Evolutionary conservation across 1,140 invertebrate species (phyloP).

Genomic region (Solen grandis): DNA sequence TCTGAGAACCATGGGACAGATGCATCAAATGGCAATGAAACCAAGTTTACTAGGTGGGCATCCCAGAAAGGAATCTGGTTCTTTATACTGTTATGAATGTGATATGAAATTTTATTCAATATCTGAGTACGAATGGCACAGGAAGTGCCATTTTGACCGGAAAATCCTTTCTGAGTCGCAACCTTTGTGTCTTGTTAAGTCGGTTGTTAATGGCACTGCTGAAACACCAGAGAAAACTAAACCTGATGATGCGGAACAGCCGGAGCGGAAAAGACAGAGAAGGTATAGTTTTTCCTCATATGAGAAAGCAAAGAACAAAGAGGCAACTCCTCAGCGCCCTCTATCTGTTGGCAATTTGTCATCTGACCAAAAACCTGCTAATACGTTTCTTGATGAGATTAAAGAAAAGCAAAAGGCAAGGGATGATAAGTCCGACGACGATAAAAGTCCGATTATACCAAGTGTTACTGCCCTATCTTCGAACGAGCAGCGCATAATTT

Average conservation of each 20-base stretch:
- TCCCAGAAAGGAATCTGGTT: no score
- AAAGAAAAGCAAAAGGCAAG: background rate
- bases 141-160: background rate
- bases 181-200: conserved; percentile 17
- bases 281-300: conserved; percentile 39
- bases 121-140: conserved; percentile 39
- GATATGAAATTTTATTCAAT: conserved; percentile 30
- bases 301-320: background rate
- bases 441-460: background rate
- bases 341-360: conserved; percentile 1
- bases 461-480: conserved; percentile 26
- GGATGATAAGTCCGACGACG: background rate
- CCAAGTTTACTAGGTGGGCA: no score
- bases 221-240: background rate
- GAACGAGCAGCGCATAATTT: conserved; percentile 50
- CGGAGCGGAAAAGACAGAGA: no score
- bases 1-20: background rate
- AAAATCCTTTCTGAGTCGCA: background rate
- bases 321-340: background rate
- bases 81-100: conserved; percentile 36
- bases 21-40: no score
- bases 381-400: background rate
- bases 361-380: background rate
- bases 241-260: no score
- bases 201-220: background rate